A percentile compares a stretch with the other conserved stretches of the same genome.
phyloP scores from a whole-genome alignment of 2,113 vertebrate species.

The Dunckerocampus dactyliophorus region DNA sequence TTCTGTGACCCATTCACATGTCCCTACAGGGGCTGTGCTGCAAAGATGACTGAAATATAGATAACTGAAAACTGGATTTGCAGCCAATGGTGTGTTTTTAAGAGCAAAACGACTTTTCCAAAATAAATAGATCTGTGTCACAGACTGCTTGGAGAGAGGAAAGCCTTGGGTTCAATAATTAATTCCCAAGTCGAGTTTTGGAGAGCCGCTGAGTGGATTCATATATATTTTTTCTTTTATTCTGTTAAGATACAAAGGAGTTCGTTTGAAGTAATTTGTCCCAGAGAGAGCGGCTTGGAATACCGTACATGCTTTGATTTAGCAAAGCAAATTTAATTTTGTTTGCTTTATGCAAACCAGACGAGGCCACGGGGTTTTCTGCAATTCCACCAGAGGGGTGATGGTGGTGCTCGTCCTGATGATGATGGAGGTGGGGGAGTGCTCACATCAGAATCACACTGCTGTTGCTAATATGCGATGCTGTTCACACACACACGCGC shows the following conservation, averaged over 20 bases:
- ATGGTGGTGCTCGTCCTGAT: slow-evolving; percentile 64
- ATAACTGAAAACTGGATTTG: slow-evolving; percentile 39
- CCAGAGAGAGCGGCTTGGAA: slow-evolving; percentile 95
- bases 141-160: slow-evolving; percentile 81
- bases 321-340: slow-evolving; percentile 99
- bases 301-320: slow-evolving; percentile 99
- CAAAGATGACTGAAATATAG: slow-evolving; percentile 43
- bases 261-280: slow-evolving; percentile 99
- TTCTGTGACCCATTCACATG: slow-evolving; percentile 46
- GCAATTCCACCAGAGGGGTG: slow-evolving; percentile 93
- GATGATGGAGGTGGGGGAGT: slow-evolving; percentile 64
- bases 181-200: slow-evolving; percentile 97
- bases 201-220: slow-evolving; percentile 96
- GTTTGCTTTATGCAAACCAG: slow-evolving; percentile 99
- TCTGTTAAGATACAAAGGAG: slow-evolving; percentile 99
- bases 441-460: slow-evolving; percentile 85
- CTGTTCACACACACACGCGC: slow-evolving; percentile 77
- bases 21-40: slow-evolving; percentile 44
- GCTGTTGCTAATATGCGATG: slow-evolving; percentile 89
- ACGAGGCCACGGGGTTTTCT: slow-evolving; percentile 91
- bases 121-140: slow-evolving; percentile 80
- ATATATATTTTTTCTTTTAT: slow-evolving; percentile 76
- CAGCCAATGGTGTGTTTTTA: slow-evolving; percentile 65
- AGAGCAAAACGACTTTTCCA: slow-evolving; percentile 67
- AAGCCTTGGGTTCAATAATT: slow-evolving; percentile 92